Base-by-base conservation (phyloP, 2,888 invertebrate species). In the Drosophila nr. medialis region DNA sequence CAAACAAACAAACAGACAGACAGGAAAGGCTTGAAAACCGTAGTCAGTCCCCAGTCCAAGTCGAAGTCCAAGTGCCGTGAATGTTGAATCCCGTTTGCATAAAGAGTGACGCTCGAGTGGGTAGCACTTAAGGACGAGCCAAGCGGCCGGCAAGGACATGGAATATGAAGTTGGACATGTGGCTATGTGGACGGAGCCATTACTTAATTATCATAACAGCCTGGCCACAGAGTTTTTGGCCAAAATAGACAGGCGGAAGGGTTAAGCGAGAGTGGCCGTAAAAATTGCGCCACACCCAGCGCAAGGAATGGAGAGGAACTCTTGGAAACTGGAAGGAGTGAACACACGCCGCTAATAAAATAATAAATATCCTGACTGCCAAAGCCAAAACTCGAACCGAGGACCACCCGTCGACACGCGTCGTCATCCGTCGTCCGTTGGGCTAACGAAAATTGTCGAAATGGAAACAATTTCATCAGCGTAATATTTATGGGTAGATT, bases 151-250 rank as follows among this genome's bases (percentile, higher is more conserved):
- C 62, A 58, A 42, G 49, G 62, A 64, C 67, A 68, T 60, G 78
- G 45, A 45, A 45, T 27, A 45, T 45, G 45, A 54, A 38, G 40
- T 49, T 64, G 42, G 51, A 66, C 72, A 61, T 72, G 75, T 68
- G 59, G 60, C 58, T 40, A 58, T 80, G 86, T 61, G 69, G 72
- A 67, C 67, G 86, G 64, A 80, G 64, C 85, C 91, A 91, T 91
- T 91, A 81, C 86, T 89, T 90, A 86, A 81, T 90, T 89, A 90
- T 82, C 87, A 90, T 87, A 89, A 79, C 90, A 90, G 83, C 66
- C 56, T 64, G 55, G 67, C 65, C 67, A 42, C 63, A 48, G 63
- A 62, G 36, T 63, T 83, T 89, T 84, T 73, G 79, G 90, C 72
- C 77, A 87, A 84, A 84, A 81, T 74, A 69, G 59, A 59, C 54